A percentile compares a stretch with the other conserved stretches of the same genome.
These are phyloP conservation scores for Diachasma alloeum DNA, from an alignment of 1,140 invertebrate genomes.

Conservation along the genomic window DNA sequence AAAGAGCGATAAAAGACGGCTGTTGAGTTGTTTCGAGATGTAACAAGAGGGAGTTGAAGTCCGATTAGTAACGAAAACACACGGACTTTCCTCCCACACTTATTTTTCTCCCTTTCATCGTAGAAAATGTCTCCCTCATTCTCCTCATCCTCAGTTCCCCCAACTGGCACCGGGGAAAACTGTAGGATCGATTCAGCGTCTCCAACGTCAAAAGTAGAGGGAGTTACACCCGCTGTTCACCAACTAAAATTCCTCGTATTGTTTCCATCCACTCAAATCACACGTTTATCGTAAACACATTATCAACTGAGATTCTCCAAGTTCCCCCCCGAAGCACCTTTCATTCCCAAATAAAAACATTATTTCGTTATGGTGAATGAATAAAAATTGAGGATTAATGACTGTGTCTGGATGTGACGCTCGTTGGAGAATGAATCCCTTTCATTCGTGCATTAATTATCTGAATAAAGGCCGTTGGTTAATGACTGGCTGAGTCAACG, in stretches of 20 bases:
- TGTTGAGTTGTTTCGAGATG: conserved; percentile 27
- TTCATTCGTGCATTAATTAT: conserved; percentile 16
- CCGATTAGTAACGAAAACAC: conserved; percentile 32
- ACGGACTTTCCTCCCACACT: conserved; percentile 13
- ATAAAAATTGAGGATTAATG: background rate
- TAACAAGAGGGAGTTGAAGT: conserved; percentile 19
- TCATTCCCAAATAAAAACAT: background rate
- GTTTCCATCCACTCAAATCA: conserved; percentile 5
- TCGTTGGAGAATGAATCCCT: conserved; percentile 3
- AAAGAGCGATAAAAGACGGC: conserved; percentile 24
- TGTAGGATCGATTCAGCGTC: conserved; percentile 11
- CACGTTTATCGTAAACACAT: background rate
- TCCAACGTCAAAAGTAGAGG: background rate
- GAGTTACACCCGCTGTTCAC: background rate
- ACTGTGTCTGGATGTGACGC: background rate
- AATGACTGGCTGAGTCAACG: conserved; percentile 19
- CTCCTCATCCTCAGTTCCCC: background rate
- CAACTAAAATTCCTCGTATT: background rate
- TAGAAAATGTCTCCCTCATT: background rate
- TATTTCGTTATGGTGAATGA: background rate
- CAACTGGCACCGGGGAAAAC: background rate
- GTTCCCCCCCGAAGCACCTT: background rate
- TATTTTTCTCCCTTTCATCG: background rate
- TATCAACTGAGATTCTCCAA: background rate
- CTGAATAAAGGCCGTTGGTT: background rate